Base-by-base conservation (phyloP, 2,113 vertebrate genomes). In the Vidua macroura region DNA sequence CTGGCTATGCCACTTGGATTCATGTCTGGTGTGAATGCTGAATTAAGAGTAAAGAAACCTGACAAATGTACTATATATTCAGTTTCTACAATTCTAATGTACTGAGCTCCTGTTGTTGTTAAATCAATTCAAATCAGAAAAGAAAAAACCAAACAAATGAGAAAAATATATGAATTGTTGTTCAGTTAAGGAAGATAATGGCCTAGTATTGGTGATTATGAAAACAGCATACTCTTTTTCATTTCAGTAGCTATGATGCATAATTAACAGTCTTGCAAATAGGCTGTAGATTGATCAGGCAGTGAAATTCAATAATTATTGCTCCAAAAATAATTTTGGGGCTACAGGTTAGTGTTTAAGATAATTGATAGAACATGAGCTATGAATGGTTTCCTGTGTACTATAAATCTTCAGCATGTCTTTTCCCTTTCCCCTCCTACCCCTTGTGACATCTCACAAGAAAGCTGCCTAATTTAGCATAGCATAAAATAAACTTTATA, bases 381-480 rank as follows among this genome's bases (percentile, higher is more conserved):
- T 86, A 17, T 49, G 19, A 77, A 41, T 4, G 1, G 22, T 70
- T 95, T 91, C 37, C 11, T 82, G 31, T 39, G 9, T 43, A n/a
- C 2, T 74, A 7, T 86, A 83, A 83, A 83, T 67, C 15, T 3
- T 52, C 28, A 66, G 20, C 33, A 19, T 73, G 5, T 51, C 33
- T 67, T 68, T 73, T 63, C 17, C 41, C 13, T 62, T 3, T 1
- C 9, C 4, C 3, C 3, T 66, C 10, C 12, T 1, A 11, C 5
- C 5, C 3, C 4, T 37, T 35, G n/a, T 51, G n/a, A 81, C 33
- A 66, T 78, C 76, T 72, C 43, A 73, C 17, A 84, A 86, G 49
- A 92, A 92, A 84, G 24, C 33, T 84, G n/a, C 46, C 53, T 90
- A 79, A 93, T 88, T 84, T 79, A 72, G 19, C 41, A 73, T 79